Evolutionary conservation across 2,888 invertebrate species (phyloP), one percentile per base, ranked within the genome.

Genomic region (Lithodes maja): DNA sequence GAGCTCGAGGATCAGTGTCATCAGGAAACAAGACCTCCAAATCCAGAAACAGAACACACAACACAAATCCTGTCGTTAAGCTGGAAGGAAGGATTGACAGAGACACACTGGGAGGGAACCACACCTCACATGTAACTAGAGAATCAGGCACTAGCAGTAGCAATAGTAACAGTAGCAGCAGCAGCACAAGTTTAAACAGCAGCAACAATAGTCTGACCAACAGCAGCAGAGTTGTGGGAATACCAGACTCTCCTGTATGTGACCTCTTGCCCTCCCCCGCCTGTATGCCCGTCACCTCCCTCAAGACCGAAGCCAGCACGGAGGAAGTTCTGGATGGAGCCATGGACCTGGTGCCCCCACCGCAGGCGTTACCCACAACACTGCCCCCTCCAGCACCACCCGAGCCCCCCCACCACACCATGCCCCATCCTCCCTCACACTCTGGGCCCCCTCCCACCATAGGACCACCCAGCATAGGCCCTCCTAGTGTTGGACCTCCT

Each of bases 391-490:
- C 87, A 17, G 85, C 90, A 50, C 88, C 88, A 61, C 90, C 90
- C 53, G 90, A 90, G 83, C 88, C 86, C 5, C 90, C 86, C 2
- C 90, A 86, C 49, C 88, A 90, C 61, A 75, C 86, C 49, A 54
- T 90, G 87, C 88, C 83, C n/a, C 86, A 89, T 74, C 88, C 88
- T 54, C 85, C 88, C 33, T 79, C 90, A 71, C 90, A 90, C 55
- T 79, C 88, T 68, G 88, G 88, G n/a, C 88, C 88, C n/a, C 90
- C 88, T 17, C 86, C 88, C 61, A 90, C 88, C 77, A 87, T 90
- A n/a, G 90, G 88, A 17, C 90, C 90, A 55, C 90, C 86, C 17
- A 90, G 90, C 54, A 85, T 90, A 71, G 90, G 85, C 15, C 88
- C 90, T 49, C 88, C 88, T 5, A 86, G 88, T 71, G 86, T 77